Evolutionary conservation across 2,113 vertebrate species (phyloP).

Genomic region (Montifringilla adamsi): DNA sequence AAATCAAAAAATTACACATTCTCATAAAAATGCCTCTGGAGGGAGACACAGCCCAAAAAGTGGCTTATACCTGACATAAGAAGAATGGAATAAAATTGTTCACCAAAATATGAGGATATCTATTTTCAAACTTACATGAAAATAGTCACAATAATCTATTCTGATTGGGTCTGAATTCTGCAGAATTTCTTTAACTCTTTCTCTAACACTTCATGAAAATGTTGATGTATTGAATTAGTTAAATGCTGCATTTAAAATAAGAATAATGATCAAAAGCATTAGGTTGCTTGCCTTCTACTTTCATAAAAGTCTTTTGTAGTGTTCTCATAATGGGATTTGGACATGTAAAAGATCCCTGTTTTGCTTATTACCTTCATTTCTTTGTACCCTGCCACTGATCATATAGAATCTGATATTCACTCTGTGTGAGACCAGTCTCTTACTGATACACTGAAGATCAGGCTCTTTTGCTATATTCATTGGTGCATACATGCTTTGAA

Average conservation of each 20-base stretch:
- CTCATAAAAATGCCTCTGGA: constrained; percentile 70
- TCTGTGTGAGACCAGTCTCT: neutral
- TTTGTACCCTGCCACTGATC: neutral
- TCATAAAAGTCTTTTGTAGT: neutral
- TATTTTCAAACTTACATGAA: neutral
- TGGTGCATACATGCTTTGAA: neutral
- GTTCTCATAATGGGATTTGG: neutral
- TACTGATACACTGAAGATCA: neutral
- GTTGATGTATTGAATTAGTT: neutral
- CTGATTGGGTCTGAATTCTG: neutral
- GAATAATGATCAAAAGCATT: neutral
- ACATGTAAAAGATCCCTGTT: neutral
- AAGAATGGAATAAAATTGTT: neutral
- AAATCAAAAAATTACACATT: constrained; percentile 2
- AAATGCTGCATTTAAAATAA: neutral
- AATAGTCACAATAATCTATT: neutral
- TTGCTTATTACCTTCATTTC: neutral
- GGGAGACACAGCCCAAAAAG: constrained; percentile 78
- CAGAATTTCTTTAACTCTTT: neutral
- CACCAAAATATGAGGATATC: neutral
- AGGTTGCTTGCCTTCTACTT: neutral
- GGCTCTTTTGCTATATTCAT: neutral
- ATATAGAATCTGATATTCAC: neutral
- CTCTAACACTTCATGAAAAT: neutral
- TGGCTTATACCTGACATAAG: constrained; percentile 1